These are phyloP conservation scores for Marisa cornuarietis DNA, from an alignment of 1,140 invertebrate genomes.

Conservation along the genomic window DNA sequence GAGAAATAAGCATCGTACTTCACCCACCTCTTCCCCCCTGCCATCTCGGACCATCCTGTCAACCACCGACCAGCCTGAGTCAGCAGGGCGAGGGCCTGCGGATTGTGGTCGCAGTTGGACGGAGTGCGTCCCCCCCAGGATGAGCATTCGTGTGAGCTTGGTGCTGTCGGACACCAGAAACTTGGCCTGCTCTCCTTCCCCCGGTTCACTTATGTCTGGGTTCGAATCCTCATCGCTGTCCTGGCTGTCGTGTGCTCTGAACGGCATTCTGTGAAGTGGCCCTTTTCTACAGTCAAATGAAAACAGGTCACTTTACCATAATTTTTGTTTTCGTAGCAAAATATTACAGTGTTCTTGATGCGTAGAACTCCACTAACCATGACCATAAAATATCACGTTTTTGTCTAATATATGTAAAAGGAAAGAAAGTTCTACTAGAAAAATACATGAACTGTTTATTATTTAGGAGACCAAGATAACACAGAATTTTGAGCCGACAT, in stretches of 20 bases:
- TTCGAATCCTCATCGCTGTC: conserved; percentile 1
- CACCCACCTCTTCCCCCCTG: conserved; percentile 1
- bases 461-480: too few relatives aligned
- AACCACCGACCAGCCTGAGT: neutral
- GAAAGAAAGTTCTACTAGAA: too few relatives aligned
- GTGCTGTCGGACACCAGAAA: neutral
- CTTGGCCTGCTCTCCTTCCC: neutral
- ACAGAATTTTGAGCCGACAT: too few relatives aligned
- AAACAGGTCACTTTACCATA: too few relatives aligned
- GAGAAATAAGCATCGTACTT: neutral
- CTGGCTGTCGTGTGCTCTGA: conserved; percentile 35
- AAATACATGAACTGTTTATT: too few relatives aligned
- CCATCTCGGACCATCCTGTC: neutral
- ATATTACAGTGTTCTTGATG: too few relatives aligned
- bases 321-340: too few relatives aligned
- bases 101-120: too few relatives aligned
- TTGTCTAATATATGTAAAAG: too few relatives aligned
- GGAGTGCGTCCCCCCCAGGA: neutral
- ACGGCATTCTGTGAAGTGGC: conserved; percentile 15
- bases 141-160: neutral
- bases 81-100: neutral
- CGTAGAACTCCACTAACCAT: too few relatives aligned
- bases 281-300: too few relatives aligned
- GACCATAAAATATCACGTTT: too few relatives aligned
- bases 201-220: neutral